Conservation (phyloP, 1,140 invertebrate species). For the Apis dorsata region DNA sequence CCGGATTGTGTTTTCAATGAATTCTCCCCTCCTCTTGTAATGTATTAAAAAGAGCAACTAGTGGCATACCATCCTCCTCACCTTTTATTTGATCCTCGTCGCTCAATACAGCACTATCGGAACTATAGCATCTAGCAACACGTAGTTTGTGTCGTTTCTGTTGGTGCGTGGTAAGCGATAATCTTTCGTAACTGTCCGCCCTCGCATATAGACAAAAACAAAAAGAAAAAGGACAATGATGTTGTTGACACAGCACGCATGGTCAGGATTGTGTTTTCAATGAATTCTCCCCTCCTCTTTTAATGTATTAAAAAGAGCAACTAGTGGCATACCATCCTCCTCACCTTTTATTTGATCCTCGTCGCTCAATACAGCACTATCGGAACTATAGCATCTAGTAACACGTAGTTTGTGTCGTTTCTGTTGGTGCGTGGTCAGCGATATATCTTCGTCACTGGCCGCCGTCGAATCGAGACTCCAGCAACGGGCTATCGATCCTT, state of each 20-base stretch:
- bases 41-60: not conserved
- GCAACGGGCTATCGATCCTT: conserved; percentile 60
- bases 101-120: conserved; percentile 81
- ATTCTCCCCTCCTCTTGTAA: not conserved
- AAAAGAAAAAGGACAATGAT: conserved; percentile 17
- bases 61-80: conserved; percentile 52
- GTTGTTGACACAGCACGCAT: conserved; percentile 39
- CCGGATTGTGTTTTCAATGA: conserved; percentile 16
- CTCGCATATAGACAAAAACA: conserved; percentile 44
- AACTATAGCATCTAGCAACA: conserved; percentile 79
- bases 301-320: not conserved
- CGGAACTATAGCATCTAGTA: conserved; percentile 80
- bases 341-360: conserved; percentile 78
- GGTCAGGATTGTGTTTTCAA: conserved; percentile 23
- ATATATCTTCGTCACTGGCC: conserved; percentile 69
- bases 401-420: conserved; percentile 68
- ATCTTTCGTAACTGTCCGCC: conserved; percentile 70
- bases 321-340: conserved; percentile 35
- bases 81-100: conserved; percentile 79
- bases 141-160: conserved; percentile 65
- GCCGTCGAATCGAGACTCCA: conserved; percentile 74
- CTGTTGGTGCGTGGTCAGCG: conserved; percentile 34
- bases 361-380: conserved; percentile 81
- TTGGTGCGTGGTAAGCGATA: conserved; percentile 23
- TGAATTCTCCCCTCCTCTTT: not conserved